A percentile compares a stretch with the other conserved stretches of the same genome.
Evolutionary conservation across 2,888 invertebrate species (phyloP).

Genomic region (Lasius fuliginosus): DNA sequence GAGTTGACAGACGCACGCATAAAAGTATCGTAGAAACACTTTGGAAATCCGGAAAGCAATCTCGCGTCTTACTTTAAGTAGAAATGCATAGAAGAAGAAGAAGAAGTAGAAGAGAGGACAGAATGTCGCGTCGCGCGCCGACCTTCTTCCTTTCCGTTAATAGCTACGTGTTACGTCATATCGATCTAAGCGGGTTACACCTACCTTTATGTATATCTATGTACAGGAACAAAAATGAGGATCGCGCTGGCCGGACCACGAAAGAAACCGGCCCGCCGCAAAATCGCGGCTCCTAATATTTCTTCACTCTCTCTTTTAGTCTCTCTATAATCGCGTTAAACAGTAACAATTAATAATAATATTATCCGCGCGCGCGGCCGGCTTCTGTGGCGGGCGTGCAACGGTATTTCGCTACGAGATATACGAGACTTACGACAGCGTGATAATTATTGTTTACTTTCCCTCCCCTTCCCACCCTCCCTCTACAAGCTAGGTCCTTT

Average conservation of each 20-base stretch:
- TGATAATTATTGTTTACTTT: constrained; percentile 67
- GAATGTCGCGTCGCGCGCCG: constrained; percentile 39
- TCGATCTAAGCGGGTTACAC: constrained; percentile 68
- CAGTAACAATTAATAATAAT: constrained; percentile 59
- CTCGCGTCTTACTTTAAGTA: constrained; percentile 25
- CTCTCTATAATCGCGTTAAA: constrained; percentile 45
- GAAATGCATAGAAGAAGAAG: constrained; percentile 39
- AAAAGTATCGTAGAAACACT: constrained; percentile 43
- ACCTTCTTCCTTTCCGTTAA: constrained; percentile 40
- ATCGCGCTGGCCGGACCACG: constrained; percentile 55
- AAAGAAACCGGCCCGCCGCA: constrained; percentile 35
- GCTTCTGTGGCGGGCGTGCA: constrained; percentile 61
- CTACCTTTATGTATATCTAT: constrained; percentile 72
- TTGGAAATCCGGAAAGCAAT: constrained; percentile 47
- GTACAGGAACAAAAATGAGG: constrained; percentile 71
- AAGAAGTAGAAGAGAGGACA: constrained; percentile 40
- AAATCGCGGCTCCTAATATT: constrained; percentile 42
- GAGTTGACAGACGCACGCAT: constrained; percentile 24
- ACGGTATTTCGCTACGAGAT: constrained; percentile 71
- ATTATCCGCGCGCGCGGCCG: constrained; percentile 42
- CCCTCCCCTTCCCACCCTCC: background rate
- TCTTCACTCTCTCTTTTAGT: constrained; percentile 13
- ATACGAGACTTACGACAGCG: constrained; percentile 68
- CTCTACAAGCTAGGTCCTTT: constrained; percentile 57
- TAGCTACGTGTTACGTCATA: constrained; percentile 14